These are phyloP conservation scores for Oophaga sylvatica DNA, from an alignment of 2,797 vertebrate genomes.

Conservation along the genomic window DNA sequence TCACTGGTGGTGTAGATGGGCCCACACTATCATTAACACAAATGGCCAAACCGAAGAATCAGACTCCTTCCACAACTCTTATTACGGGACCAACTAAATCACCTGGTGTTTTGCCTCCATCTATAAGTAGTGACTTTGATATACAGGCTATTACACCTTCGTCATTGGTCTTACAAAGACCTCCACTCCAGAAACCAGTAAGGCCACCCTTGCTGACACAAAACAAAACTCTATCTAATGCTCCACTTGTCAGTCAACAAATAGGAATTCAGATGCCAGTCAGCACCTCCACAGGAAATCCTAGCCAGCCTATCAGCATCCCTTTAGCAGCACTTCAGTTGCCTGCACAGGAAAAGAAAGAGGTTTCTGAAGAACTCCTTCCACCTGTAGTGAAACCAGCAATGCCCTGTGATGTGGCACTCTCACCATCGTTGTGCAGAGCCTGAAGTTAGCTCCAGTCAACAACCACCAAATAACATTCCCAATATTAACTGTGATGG, in stretches of 20 bases:
- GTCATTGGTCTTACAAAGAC: constrained; percentile 65
- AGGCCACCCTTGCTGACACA: constrained; percentile 72
- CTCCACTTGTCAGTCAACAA: constrained; percentile 66
- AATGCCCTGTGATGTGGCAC: constrained; percentile 69
- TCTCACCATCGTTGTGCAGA: constrained; percentile 75
- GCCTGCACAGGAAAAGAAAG: constrained; percentile 77
- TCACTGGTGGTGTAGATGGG: constrained; percentile 72
- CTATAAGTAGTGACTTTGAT: constrained; percentile 70
- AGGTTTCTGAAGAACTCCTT: constrained; percentile 72
- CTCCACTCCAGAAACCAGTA: constrained; percentile 67
- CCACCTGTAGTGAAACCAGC: constrained; percentile 69
- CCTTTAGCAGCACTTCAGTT: constrained; percentile 78
- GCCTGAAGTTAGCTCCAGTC: constrained; percentile 83
- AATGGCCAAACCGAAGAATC: constrained; percentile 77
- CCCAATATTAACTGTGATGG: constrained; percentile 71
- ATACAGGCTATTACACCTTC: constrained; percentile 71
- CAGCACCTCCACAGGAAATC: constrained; percentile 73
- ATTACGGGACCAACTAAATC: constrained; percentile 70
- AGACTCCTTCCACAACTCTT: constrained; percentile 68
- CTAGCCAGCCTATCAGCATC: constrained; percentile 78
- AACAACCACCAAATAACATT: constrained; percentile 72
- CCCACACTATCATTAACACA: constrained; percentile 76
- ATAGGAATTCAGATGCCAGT: constrained; percentile 74
- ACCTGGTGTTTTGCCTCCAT: constrained; percentile 55
- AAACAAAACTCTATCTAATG: constrained; percentile 65